phyloP scores from a whole-genome alignment of 2,113 vertebrate species.

The Kryptolebias marmoratus region DNA sequence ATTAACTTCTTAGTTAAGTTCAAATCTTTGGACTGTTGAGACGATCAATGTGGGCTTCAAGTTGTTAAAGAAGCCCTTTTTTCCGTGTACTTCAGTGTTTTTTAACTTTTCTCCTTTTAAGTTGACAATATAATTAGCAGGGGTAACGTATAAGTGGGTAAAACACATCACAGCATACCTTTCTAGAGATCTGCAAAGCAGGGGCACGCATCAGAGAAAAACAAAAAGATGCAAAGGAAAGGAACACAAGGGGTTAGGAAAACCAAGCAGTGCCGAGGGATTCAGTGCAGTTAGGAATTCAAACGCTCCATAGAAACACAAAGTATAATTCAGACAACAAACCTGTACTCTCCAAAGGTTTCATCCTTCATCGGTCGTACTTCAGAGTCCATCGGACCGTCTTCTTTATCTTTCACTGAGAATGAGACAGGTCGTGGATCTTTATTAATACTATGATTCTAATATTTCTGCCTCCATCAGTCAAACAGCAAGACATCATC shows the following conservation, averaged over 20 bases:
- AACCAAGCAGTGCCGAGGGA: constrained; percentile 46
- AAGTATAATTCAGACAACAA: constrained; percentile 38
- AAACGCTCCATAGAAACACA: constrained; percentile 26
- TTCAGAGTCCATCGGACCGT: constrained; percentile 92
- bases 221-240: constrained; percentile 52
- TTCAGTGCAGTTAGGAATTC: constrained; percentile 36
- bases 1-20: no score
- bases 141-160: constrained; percentile 18
- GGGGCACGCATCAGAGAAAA: constrained; percentile 67
- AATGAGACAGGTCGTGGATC: constrained; percentile 58
- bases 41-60: no score
- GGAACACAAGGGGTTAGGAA: constrained; percentile 66
- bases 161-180: constrained; percentile 84
- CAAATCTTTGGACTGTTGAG: no score
- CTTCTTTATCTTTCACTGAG: constrained; percentile 93
- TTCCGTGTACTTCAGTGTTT: no score
- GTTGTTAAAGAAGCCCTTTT: no score
- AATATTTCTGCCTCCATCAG: constrained; percentile 38
- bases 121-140: constrained; percentile 12
- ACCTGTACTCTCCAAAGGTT: constrained; percentile 95
- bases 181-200: constrained; percentile 90
- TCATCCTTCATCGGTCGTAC: constrained; percentile 93
- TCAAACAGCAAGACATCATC: constrained; percentile 37
- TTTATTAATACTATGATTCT: constrained; percentile 41
- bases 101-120: neutral